Evolutionary conservation across 2,797 vertebrate species (phyloP).

Genomic region (Psittacula derbiana): DNA sequence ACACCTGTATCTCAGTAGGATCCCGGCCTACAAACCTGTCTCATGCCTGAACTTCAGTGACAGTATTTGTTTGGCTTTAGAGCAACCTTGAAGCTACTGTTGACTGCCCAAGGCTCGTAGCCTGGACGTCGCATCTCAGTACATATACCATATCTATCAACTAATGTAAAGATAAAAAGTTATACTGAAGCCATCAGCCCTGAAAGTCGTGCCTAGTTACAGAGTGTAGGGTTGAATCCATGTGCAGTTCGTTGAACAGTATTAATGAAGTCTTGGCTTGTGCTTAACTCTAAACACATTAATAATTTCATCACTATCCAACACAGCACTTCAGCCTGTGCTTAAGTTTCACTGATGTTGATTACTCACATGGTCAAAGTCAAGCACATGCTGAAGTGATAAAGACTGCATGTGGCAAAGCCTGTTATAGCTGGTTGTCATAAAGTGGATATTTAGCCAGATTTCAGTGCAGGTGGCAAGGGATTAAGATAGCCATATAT

Average conservation of each 20-base stretch:
- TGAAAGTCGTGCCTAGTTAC: neutral
- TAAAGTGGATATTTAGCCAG: conserved; percentile 50
- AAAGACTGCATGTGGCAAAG: conserved; percentile 43
- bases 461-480: conserved; percentile 50
- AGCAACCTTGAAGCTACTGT: neutral
- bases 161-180: neutral
- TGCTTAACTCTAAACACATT: conserved; percentile 40
- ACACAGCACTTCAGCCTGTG: conserved; percentile 42
- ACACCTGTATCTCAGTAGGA: neutral
- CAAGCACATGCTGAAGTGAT: conserved; percentile 59
- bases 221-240: neutral
- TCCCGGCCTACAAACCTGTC: neutral
- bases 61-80: neutral
- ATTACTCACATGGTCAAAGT: conserved; percentile 57
- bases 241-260: neutral
- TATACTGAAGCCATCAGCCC: neutral
- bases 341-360: conserved; percentile 54
- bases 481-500: conserved; percentile 35
- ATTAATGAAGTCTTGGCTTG: conserved; percentile 34
- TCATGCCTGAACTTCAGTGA: neutral
- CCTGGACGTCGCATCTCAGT: neutral
- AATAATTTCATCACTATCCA: conserved; percentile 49
- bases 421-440: conserved; percentile 37
- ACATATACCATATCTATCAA: rapidly evolving
- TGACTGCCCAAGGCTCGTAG: neutral